Conservation (phyloP, 2,888 invertebrate genomes). For the Empis livida region DNA sequence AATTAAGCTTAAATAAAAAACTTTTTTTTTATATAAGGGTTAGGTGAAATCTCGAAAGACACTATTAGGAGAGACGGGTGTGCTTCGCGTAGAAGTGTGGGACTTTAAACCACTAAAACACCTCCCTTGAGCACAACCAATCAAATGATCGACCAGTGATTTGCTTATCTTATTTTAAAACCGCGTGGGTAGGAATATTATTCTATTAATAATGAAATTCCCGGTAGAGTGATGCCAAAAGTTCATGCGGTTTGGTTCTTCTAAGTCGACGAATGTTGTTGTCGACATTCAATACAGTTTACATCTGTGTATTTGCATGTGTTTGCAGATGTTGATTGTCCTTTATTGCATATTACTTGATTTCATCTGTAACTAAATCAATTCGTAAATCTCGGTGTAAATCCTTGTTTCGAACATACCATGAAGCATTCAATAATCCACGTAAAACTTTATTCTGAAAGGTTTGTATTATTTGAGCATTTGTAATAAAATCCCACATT, state of each 20-base stretch:
- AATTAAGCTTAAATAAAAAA: no score
- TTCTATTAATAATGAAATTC: neutral
- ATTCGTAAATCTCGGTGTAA: slow-evolving; percentile 1
- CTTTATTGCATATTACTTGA: neutral
- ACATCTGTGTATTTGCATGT: neutral
- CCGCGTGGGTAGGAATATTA: no score
- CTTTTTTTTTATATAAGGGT: no score
- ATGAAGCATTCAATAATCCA: slow-evolving; percentile 3
- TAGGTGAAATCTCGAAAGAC: no score
- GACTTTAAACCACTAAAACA: no score
- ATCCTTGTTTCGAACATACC: slow-evolving; percentile 5
- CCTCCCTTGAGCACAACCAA: neutral
- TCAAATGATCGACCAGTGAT: neutral
- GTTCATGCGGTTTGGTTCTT: neutral
- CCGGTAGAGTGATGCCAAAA: neutral
- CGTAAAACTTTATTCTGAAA: slow-evolving; percentile 2
- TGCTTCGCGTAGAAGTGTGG: neutral
- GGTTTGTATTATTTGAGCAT: neutral
- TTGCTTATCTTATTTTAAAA: neutral
- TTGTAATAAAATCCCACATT: slow-evolving; percentile 3
- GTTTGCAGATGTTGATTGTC: neutral
- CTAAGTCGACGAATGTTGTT: slow-evolving; percentile 2
- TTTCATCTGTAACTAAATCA: slow-evolving; percentile 2
- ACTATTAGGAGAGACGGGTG: neutral
- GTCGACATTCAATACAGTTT: neutral